Conservation (phyloP, 2,797 vertebrate genomes). For the Galaxias olidus region DNA sequence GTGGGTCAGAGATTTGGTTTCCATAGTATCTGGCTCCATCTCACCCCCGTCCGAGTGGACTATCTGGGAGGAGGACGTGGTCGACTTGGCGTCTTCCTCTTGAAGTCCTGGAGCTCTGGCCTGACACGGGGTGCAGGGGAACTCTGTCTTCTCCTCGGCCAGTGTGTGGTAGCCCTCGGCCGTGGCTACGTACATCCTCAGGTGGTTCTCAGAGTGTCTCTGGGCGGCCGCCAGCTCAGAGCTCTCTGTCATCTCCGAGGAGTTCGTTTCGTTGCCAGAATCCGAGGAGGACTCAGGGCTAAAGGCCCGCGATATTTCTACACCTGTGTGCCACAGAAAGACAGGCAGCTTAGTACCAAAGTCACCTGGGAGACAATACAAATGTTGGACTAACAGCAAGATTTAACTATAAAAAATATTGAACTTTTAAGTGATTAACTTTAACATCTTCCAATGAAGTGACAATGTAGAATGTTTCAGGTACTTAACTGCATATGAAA, state of each 20-base stretch:
- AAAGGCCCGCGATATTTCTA: constrained; percentile 97
- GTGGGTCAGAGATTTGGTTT: constrained; percentile 95
- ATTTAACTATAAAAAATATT: no score
- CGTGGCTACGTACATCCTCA: constrained; percentile 87
- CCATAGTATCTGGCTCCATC: constrained; percentile 99
- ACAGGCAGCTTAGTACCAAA: constrained; percentile 80
- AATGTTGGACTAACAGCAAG: constrained; percentile 44
- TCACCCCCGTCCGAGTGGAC: constrained; percentile 92
- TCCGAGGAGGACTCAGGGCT: constrained; percentile 98
- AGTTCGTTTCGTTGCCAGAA: constrained; percentile 99
- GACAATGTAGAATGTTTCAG: no score
- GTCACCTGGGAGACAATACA: constrained; percentile 61
- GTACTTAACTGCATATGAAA: background rate
- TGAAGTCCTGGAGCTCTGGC: constrained; percentile 68
- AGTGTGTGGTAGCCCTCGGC: constrained; percentile 86
- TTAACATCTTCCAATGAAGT: no score
- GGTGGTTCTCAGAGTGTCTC: constrained; percentile 88
- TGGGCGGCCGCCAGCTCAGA: constrained; percentile 93
- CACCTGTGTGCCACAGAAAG: constrained; percentile 91
- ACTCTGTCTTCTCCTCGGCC: constrained; percentile 87
- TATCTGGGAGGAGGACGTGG: constrained; percentile 89
- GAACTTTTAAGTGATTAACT: no score
- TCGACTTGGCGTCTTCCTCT: constrained; percentile 80
- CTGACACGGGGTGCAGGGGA: constrained; percentile 69
- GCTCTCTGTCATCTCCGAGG: constrained; percentile 99